Evolutionary conservation across 2,888 invertebrate species (phyloP).

Genomic region (Limnephilus rhombicus): DNA sequence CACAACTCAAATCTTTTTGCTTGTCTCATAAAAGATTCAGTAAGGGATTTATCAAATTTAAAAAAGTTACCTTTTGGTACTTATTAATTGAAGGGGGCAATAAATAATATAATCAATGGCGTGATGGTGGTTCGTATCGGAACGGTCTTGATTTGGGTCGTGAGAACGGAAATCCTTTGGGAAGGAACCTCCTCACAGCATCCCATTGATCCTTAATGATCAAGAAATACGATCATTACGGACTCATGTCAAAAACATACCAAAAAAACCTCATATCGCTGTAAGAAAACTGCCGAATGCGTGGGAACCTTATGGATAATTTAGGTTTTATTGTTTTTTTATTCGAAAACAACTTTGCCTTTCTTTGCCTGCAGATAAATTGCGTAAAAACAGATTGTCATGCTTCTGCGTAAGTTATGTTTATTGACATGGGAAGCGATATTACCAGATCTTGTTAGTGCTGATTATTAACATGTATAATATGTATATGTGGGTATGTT

Average conservation of each 20-base stretch:
- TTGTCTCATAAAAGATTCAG: not conserved
- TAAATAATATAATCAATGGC: not conserved
- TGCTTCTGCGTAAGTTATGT: not conserved
- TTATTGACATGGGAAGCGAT: not conserved
- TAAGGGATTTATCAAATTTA: not conserved
- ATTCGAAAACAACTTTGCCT: not conserved
- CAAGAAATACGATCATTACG: not conserved
- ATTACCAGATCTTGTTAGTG: not conserved
- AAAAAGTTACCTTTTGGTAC: not conserved
- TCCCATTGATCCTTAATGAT: slow-evolving; percentile 1
- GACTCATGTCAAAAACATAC: not conserved
- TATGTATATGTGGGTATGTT: not conserved
- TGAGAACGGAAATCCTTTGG: slow-evolving; percentile 1
- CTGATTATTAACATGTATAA: not conserved
- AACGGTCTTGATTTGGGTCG: not conserved
- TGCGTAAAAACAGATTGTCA: not conserved
- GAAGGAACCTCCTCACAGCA: not conserved
- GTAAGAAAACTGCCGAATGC: not conserved
- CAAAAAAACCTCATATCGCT: not conserved
- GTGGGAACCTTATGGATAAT: not conserved
- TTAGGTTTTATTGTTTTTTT: not conserved
- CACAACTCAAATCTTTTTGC: not conserved
- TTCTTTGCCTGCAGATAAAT: not conserved
- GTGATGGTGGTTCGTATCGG: not conserved
- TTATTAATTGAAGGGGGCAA: not conserved